Evolutionary conservation across 2,113 vertebrate species (phyloP).

Genomic region (Pimephales promelas): DNA sequence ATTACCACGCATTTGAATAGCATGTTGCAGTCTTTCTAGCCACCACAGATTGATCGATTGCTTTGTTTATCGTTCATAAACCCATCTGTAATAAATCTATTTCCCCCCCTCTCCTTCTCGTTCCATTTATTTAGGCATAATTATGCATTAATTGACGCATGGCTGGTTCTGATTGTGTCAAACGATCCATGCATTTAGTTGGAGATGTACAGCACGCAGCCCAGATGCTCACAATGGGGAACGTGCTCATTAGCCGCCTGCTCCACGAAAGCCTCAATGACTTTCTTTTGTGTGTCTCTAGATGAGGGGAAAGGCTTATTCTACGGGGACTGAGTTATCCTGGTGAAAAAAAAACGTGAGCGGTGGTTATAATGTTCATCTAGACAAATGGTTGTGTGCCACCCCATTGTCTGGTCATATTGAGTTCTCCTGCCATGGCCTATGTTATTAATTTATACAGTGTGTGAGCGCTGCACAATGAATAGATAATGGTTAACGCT

Average conservation of each 20-base stretch:
- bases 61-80: slow-evolving; percentile 80
- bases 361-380: slow-evolving; percentile 49
- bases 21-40: slow-evolving; percentile 66
- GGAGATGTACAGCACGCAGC: slow-evolving; percentile 65
- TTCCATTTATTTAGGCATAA: slow-evolving; percentile 71
- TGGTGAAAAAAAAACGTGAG: slow-evolving; percentile 42
- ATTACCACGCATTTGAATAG: slow-evolving; percentile 66
- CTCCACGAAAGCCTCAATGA: slow-evolving; percentile 61
- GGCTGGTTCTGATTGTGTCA: slow-evolving; percentile 74
- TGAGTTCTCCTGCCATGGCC: slow-evolving; percentile 26
- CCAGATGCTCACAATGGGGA: slow-evolving; percentile 75
- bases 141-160: slow-evolving; percentile 79
- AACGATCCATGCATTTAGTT: slow-evolving; percentile 69
- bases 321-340: slow-evolving; percentile 48
- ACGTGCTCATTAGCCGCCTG: slow-evolving; percentile 74
- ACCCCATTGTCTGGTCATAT: slow-evolving; percentile 40
- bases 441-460: slow-evolving; percentile 14
- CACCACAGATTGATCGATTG: slow-evolving; percentile 74
- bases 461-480: not conserved
- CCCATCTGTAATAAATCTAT: slow-evolving; percentile 76
- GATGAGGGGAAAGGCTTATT: slow-evolving; percentile 39
- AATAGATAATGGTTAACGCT: slow-evolving; percentile 15
- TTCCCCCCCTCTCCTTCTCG: slow-evolving; percentile 34
- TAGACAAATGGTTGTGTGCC: slow-evolving; percentile 45
- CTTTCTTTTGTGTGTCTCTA: slow-evolving; percentile 63